Conservation (phyloP, 2,113 vertebrate species). For the Peromyscus californicus region DNA sequence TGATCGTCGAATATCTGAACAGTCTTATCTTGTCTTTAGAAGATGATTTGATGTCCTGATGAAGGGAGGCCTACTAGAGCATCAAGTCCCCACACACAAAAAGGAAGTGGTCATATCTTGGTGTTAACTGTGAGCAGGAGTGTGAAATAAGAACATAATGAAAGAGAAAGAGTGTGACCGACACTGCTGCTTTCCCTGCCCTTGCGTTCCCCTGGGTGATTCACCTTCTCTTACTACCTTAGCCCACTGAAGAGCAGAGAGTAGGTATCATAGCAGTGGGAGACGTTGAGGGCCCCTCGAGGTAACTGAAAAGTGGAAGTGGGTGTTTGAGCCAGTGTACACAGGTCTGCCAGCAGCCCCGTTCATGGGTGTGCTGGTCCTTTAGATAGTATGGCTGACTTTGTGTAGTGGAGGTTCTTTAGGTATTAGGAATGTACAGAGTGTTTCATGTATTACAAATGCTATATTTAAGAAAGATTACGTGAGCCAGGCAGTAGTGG, state of each 20-base stretch:
- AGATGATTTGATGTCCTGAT: background rate
- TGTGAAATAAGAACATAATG: background rate
- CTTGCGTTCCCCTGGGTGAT: background rate
- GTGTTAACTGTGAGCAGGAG: background rate
- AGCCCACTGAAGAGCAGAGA: background rate
- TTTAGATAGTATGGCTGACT: background rate
- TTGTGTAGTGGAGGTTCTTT: background rate
- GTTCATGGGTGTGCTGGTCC: background rate
- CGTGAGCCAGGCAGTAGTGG: too few species aligned
- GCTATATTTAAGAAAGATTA: too few species aligned
- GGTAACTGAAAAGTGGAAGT: background rate
- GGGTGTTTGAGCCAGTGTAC: background rate
- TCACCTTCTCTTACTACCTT: background rate
- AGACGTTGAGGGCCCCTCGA: background rate
- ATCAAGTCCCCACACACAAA: background rate
- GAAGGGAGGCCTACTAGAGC: background rate
- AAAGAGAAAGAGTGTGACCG: background rate
- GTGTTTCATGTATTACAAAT: background rate
- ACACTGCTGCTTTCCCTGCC: too few species aligned
- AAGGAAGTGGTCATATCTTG: background rate
- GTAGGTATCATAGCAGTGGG: background rate
- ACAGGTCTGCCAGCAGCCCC: background rate
- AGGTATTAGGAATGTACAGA: background rate
- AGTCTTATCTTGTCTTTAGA: background rate
- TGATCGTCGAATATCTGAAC: background rate